Percentiles rank a stretch among this genome's conserved stretches.
Conservation (phyloP, 2,888 invertebrate genomes). For the Emesis russula region DNA sequence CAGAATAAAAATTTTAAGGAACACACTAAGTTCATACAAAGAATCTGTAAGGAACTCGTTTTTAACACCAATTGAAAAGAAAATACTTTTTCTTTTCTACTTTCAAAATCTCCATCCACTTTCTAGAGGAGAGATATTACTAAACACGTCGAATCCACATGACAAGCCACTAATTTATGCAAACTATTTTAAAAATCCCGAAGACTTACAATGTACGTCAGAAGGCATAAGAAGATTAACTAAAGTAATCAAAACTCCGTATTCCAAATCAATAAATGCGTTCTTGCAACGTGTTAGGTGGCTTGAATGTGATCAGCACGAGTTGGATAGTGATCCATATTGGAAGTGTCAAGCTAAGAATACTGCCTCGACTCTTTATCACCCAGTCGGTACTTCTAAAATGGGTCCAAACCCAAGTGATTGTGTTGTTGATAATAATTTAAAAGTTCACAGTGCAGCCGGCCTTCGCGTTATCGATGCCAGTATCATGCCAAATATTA, state of each 20-base stretch:
- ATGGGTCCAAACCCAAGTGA: no score
- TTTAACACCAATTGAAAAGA: no score
- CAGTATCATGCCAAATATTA: no score
- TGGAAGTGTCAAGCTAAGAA: slow-evolving; percentile 94
- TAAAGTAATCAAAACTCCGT: slow-evolving; percentile 37
- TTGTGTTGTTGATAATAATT: no score
- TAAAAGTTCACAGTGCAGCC: no score
- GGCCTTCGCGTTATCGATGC: no score
- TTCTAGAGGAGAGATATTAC: slow-evolving; percentile 95
- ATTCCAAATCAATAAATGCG: slow-evolving; percentile 90
- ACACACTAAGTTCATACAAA: no score
- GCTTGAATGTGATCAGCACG: slow-evolving; percentile 89
- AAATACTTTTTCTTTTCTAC: no score
- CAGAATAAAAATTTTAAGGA: no score
- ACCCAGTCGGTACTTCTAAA: slow-evolving; percentile 39
- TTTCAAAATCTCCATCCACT: slow-evolving; percentile 93
- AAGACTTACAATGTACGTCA: slow-evolving; percentile 93
- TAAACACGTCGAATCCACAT: slow-evolving; percentile 95
- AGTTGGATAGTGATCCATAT: slow-evolving; percentile 90
- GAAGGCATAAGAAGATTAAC: slow-evolving; percentile 13
- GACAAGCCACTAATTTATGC: slow-evolving; percentile 96
- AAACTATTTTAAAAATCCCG: slow-evolving; percentile 96
- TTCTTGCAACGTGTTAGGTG: slow-evolving; percentile 89
- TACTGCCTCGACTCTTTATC: slow-evolving; percentile 77
- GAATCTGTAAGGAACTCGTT: no score